Evolutionary conservation across 2,797 vertebrate genomes (phyloP).

Genomic region (Anguilla marmorata): DNA sequence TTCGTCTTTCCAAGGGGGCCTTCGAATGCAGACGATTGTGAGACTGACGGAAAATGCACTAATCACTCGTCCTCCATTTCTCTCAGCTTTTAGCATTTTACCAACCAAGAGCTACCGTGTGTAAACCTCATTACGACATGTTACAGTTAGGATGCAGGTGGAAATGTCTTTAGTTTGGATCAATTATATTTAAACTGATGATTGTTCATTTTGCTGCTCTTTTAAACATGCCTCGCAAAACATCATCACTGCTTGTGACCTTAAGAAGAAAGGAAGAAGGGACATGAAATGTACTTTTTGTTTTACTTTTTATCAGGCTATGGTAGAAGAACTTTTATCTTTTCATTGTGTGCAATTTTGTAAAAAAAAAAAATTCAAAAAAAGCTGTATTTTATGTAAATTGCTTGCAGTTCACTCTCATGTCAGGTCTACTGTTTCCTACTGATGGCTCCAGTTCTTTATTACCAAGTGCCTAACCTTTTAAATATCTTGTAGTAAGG

Average conservation of each 20-base stretch:
- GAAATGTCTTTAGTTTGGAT: constrained; percentile 35
- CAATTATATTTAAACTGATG: constrained; percentile 24
- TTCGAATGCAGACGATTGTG: background rate
- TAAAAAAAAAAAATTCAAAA: constrained; percentile 65
- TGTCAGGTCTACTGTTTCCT: constrained; percentile 79
- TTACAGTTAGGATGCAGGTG: constrained; percentile 13
- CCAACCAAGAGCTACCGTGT: constrained; percentile 25
- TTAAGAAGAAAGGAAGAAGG: constrained; percentile 55
- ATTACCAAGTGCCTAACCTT: constrained; percentile 95
- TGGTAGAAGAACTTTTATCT: constrained; percentile 70
- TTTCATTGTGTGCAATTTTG: constrained; percentile 76
- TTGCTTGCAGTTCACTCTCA: constrained; percentile 70
- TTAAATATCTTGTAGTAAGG: constrained; percentile 78
- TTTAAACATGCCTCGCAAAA: constrained; percentile 48
- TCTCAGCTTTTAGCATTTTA: constrained; percentile 33
- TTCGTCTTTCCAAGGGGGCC: constrained; percentile 1
- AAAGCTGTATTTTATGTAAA: constrained; percentile 64
- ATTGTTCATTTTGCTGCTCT: constrained; percentile 52
- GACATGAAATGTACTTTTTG: constrained; percentile 57
- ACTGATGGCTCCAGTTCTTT: constrained; percentile 78
- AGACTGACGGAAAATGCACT: constrained; percentile 23
- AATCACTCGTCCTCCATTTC: constrained; percentile 22
- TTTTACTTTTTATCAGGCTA: constrained; percentile 70
- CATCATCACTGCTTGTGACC: constrained; percentile 51
- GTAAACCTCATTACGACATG: constrained; percentile 26